phyloP scores from a whole-genome alignment of 2,888 invertebrate genomes.

The Dastarcus helophoroides region DNA sequence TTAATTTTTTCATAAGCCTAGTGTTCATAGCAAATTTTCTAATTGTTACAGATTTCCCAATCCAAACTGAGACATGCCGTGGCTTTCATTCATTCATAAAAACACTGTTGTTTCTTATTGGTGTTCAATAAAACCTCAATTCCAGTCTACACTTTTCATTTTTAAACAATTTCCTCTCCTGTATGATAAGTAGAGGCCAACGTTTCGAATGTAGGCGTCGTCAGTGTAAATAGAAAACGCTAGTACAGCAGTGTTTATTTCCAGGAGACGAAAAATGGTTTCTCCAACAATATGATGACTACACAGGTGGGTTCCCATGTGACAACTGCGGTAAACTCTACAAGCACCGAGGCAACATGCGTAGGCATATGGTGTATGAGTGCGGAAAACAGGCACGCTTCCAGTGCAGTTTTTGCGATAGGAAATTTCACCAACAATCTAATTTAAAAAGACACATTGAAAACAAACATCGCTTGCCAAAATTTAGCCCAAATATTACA shows the following conservation, averaged over 20 bases:
- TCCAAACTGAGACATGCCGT: too few relatives aligned
- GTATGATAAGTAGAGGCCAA: constrained; percentile 13
- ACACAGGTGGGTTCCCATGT: constrained; percentile 38
- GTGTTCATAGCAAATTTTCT: too few relatives aligned
- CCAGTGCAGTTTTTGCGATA: constrained; percentile 38
- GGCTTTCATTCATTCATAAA: too few relatives aligned
- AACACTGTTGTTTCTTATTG: too few relatives aligned
- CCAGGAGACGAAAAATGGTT: constrained; percentile 29
- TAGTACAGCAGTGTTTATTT: constrained; percentile 36
- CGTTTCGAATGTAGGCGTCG: constrained; percentile 17
- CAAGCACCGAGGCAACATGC: constrained; percentile 67
- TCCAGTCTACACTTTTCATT: too few relatives aligned
- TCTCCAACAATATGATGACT: constrained; percentile 27
- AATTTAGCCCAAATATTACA: constrained; percentile 28
- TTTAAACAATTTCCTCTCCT: too few relatives aligned
- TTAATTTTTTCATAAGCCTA: too few relatives aligned
- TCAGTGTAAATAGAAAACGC: constrained; percentile 19
- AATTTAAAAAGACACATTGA: constrained; percentile 37
- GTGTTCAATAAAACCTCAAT: too few relatives aligned
- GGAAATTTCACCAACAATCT: constrained; percentile 44
- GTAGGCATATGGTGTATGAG: constrained; percentile 59
- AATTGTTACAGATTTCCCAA: too few relatives aligned
- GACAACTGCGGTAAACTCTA: constrained; percentile 71
- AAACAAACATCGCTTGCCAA: constrained; percentile 28
- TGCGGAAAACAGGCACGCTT: constrained; percentile 36